A percentile compares a stretch with the other conserved stretches of the same genome.
These are phyloP conservation scores for Meganola albula DNA, from an alignment of 2,888 invertebrate genomes.

Conservation along the genomic window DNA sequence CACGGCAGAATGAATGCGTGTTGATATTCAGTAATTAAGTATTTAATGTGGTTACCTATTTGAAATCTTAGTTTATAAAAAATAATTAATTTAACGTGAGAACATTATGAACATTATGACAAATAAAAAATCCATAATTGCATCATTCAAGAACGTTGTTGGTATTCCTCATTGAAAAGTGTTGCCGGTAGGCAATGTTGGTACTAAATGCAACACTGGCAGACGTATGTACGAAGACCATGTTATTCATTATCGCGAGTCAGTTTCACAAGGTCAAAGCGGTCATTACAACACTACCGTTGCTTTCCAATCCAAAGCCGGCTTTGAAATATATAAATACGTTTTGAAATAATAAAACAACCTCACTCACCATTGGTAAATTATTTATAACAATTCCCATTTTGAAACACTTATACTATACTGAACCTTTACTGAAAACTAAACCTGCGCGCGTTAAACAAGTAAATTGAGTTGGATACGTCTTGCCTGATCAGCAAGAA, in stretches of 20 bases:
- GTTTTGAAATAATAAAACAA: conserved; percentile 21
- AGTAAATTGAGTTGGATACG: conserved; percentile 45
- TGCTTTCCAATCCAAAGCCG: conserved; percentile 69
- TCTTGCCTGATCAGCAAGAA: conserved; percentile 59
- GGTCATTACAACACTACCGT: conserved; percentile 73
- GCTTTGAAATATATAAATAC: conserved; percentile 35
- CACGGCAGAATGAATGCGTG: neutral
- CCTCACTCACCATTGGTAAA: conserved; percentile 59
- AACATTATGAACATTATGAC: too few species aligned
- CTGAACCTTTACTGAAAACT: conserved; percentile 27
- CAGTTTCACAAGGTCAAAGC: conserved; percentile 77
- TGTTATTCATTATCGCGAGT: conserved; percentile 66
- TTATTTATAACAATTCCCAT: conserved; percentile 71
- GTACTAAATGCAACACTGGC: conserved; percentile 41
- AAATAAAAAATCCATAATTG: too few species aligned
- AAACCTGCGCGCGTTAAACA: conserved; percentile 39
- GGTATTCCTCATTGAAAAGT: neutral
- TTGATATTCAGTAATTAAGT: neutral
- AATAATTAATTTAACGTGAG: too few species aligned
- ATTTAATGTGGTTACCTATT: neutral
- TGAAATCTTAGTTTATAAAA: too few species aligned
- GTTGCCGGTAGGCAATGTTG: too few species aligned
- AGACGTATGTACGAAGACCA: conserved; percentile 41
- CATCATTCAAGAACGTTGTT: neutral
- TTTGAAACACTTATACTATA: conserved; percentile 33